phyloP scores from a whole-genome alignment of 2,888 invertebrate species.

The Leptura quadrifasciata region DNA sequence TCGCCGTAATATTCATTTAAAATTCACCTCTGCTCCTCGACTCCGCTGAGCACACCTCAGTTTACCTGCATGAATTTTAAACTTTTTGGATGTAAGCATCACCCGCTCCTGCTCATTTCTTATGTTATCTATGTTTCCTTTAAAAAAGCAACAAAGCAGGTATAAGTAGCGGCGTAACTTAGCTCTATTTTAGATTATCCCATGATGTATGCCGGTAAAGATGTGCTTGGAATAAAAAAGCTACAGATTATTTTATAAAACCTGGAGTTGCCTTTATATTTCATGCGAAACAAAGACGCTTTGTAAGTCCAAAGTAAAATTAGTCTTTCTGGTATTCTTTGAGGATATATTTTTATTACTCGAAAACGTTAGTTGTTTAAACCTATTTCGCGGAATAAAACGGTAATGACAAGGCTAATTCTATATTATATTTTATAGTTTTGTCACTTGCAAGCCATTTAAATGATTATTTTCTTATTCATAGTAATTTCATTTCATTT shows the following conservation, averaged over 20 bases:
- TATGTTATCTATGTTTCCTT: slow-evolving; percentile 45
- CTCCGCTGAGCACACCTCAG: slow-evolving; percentile 55
- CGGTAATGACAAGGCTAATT: not conserved
- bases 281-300: slow-evolving; percentile 46
- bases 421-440: not conserved
- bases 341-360: slow-evolving; percentile 45
- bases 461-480: no score
- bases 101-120: slow-evolving; percentile 35
- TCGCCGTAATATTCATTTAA: slow-evolving; percentile 61
- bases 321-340: slow-evolving; percentile 40
- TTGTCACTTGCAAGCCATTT: not conserved
- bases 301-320: slow-evolving; percentile 44
- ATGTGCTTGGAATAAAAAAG: slow-evolving; percentile 59
- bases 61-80: slow-evolving; percentile 59
- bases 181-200: slow-evolving; percentile 60
- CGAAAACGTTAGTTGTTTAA: slow-evolving; percentile 34
- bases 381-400: not conserved
- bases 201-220: slow-evolving; percentile 56
- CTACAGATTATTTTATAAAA: slow-evolving; percentile 59
- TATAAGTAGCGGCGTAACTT: slow-evolving; percentile 45
- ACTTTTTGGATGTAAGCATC: slow-evolving; percentile 41
- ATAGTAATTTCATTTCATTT: no score
- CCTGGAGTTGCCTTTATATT: slow-evolving; percentile 55
- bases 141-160: slow-evolving; percentile 38
- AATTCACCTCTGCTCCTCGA: slow-evolving; percentile 60